These are phyloP conservation scores for Cnemophilus loriae DNA, from an alignment of 2,113 vertebrate genomes.

Conservation along the genomic window DNA sequence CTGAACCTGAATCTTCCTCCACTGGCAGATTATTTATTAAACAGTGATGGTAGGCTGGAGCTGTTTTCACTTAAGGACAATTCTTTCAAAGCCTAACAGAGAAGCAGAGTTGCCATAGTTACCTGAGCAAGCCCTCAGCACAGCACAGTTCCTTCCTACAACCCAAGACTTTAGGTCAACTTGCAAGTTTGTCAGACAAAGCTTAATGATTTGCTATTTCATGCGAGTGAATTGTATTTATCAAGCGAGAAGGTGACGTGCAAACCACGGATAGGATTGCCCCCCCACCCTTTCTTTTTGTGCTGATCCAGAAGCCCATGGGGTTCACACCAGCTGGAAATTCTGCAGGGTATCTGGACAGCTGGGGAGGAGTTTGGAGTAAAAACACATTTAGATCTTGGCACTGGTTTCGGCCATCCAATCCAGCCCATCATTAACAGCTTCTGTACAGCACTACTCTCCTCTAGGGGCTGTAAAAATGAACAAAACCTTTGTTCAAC, in stretches of 20 bases:
- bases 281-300: not conserved
- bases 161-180: constrained; percentile 66
- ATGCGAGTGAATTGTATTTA: constrained; percentile 35
- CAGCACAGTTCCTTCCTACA: constrained; percentile 49
- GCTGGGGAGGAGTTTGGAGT: constrained; percentile 73
- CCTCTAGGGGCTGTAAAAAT: constrained; percentile 72
- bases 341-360: constrained; percentile 66
- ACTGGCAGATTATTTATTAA: constrained; percentile 65
- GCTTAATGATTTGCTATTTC: constrained; percentile 49
- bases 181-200: constrained; percentile 60
- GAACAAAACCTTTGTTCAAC: constrained; percentile 72
- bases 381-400: constrained; percentile 75
- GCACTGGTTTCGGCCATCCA: constrained; percentile 48
- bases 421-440: constrained; percentile 77
- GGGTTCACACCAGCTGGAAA: constrained; percentile 63
- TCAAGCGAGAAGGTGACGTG: not conserved
- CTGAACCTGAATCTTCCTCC: constrained; percentile 18
- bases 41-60: constrained; percentile 41
- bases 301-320: constrained; percentile 18
- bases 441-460: constrained; percentile 74
- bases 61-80: constrained; percentile 72
- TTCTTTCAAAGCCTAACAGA: constrained; percentile 55
- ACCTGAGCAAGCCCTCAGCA: constrained; percentile 63
- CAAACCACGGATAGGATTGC: not conserved
- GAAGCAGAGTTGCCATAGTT: constrained; percentile 73